Base-by-base conservation (phyloP, 2,888 invertebrate genomes). In the Volucella bombylans region DNA sequence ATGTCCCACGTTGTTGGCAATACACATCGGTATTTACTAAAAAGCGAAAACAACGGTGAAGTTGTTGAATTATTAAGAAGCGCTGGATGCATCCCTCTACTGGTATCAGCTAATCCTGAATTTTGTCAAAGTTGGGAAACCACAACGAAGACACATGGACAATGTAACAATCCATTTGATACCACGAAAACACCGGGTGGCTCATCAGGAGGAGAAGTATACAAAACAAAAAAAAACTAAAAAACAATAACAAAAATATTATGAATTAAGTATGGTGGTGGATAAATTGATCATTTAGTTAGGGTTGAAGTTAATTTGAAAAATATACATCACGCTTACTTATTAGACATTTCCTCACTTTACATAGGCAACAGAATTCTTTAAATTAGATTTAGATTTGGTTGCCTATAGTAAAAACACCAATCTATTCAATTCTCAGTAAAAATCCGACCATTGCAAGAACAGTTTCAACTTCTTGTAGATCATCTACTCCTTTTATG, bases 81-180 rank as follows among this genome's bases (percentile, higher is more conserved):
- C 8, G 96, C 97, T 0, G 98, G 98, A 0, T 96, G 94, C 9
- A 95, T 98, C 72, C 95, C 96, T 0, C 91, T 98, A 47, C 93
- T 96, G 14, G 95, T 97, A 0, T 96, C 97, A 15, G 97, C 97
- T 89, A 96, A 96, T 0, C 97, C 97, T 0, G 98, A 98, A 90
- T 93, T 96, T 83, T 98, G 98, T 88, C 93, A 97, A 90, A 97
- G 96, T 90, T 96, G 96, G 94, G 98, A 98, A 92, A 95, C 96
- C 9, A 94, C 93, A 65, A 98, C 97, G 90, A 93, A 95, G 65
- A 92, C 97, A 1, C 94, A 95, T 47, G 98, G 98, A 0, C 92
- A 94, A 49, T 96, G 97, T 0, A 93, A 93, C 86, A 98, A 98
- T 92, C 97, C 98, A 0, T 97, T 97, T 90, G 94, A 97, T 89